phyloP scores from a whole-genome alignment of 1,140 invertebrate species.

The Subanguina moxae region DNA sequence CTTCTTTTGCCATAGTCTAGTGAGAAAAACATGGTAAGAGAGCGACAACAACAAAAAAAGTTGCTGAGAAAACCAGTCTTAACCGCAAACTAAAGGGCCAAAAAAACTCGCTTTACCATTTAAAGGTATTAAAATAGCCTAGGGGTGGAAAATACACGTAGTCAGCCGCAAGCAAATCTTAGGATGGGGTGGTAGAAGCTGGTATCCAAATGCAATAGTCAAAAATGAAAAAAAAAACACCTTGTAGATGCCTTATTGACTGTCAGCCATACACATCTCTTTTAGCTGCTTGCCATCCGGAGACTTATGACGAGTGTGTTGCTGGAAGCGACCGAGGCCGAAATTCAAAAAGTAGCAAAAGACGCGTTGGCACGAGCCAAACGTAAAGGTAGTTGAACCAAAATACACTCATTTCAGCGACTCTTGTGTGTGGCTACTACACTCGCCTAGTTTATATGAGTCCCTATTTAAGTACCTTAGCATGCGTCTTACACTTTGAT shows the following conservation, averaged over 20 bases:
- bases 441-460: slow-evolving; percentile 7
- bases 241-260: not conserved
- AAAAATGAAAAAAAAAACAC: too few species aligned
- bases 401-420: not conserved
- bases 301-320: slow-evolving; percentile 40
- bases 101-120: too few species aligned
- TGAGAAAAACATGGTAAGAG: too few species aligned
- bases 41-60: too few species aligned
- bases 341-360: slow-evolving; percentile 31
- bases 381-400: slow-evolving; percentile 28
- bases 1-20: too few species aligned
- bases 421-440: slow-evolving; percentile 7
- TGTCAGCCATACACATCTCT: not conserved
- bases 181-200: too few species aligned
- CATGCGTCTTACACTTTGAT: slow-evolving; percentile 2
- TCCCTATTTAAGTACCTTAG: not conserved
- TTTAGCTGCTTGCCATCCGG: slow-evolving; percentile 37
- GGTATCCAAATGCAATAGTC: too few species aligned
- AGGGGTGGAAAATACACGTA: too few species aligned
- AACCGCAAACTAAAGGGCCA: too few species aligned
- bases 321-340: slow-evolving; percentile 34
- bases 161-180: too few species aligned
- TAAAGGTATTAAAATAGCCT: too few species aligned
- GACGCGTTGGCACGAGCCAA: slow-evolving; percentile 17
- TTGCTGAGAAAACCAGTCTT: too few species aligned